A percentile compares a stretch with the other conserved stretches of the same genome.
These are phyloP conservation scores for Vanessa cardui DNA, from an alignment of 2,888 invertebrate genomes.

Conservation along the genomic window DNA sequence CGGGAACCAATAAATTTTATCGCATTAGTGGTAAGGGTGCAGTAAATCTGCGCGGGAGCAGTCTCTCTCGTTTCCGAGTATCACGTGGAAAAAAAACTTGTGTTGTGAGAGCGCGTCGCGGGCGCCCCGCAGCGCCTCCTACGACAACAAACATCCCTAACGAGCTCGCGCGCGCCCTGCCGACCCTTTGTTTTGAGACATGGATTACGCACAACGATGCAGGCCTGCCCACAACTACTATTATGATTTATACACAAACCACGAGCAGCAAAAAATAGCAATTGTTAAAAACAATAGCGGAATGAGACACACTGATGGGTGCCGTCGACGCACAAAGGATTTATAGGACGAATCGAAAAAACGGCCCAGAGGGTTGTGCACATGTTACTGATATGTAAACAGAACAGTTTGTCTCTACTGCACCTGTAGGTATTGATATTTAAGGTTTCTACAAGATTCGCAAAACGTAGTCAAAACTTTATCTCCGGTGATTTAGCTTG, in stretches of 20 bases:
- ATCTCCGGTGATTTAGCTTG: neutral
- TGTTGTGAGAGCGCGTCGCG: slow-evolving; percentile 46
- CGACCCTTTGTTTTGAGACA: slow-evolving; percentile 22
- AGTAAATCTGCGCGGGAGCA: slow-evolving; percentile 48
- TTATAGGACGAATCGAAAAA: slow-evolving; percentile 5
- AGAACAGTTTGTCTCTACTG: neutral
- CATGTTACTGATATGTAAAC: slow-evolving; percentile 12
- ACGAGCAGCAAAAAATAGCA: slow-evolving; percentile 23
- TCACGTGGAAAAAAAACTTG: slow-evolving; percentile 45
- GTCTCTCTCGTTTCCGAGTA: slow-evolving; percentile 56
- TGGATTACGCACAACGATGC: slow-evolving; percentile 21
- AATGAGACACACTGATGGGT: slow-evolving; percentile 10
- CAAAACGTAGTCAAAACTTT: neutral
- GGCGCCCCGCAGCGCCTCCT: slow-evolving; percentile 47
- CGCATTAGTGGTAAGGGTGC: slow-evolving; percentile 56
- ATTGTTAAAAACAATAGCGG: slow-evolving; percentile 28
- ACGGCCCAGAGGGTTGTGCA: slow-evolving; percentile 3
- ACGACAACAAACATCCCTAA: slow-evolving; percentile 42
- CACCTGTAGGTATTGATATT: neutral
- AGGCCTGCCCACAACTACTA: slow-evolving; percentile 9
- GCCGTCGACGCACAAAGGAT: neutral
- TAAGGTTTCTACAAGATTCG: neutral
- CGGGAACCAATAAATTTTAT: slow-evolving; percentile 65
- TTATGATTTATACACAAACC: slow-evolving; percentile 23
- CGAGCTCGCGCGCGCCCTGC: slow-evolving; percentile 33